Percentiles rank a stretch among this genome's conserved stretches.
Conservation (phyloP, 2,113 vertebrate genomes). For the Microtus montanus region DNA sequence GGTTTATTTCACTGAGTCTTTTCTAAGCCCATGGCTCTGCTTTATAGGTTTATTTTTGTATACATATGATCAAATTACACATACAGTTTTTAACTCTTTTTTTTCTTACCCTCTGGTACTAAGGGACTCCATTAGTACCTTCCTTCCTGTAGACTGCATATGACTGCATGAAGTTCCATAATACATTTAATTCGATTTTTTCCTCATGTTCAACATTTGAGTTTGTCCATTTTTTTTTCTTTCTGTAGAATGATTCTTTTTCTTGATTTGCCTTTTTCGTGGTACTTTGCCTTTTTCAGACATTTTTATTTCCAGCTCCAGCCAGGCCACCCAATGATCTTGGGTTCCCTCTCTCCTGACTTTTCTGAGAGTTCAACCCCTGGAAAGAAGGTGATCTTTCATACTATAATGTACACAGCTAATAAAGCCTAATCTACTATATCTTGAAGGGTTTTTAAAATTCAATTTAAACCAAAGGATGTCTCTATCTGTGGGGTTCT, state of each 20-base stretch:
- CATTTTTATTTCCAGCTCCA: constrained; percentile 11
- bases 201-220: background rate
- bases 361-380: constrained; percentile 23
- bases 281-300: background rate
- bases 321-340: background rate
- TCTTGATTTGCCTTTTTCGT: background rate
- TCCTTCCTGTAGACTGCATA: background rate
- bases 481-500: background rate
- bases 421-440: background rate
- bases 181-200: background rate
- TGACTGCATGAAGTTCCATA: background rate
- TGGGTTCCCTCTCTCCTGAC: background rate
- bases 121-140: background rate
- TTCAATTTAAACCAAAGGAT: constrained; percentile 3
- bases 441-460: constrained; percentile 6
- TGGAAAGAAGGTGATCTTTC: constrained; percentile 19
- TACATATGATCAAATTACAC: background rate
- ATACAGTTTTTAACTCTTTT: background rate
- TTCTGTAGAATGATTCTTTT: background rate
- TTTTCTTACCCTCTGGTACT: background rate
- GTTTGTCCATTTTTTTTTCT: background rate
- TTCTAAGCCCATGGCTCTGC: background rate
- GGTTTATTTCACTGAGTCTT: background rate
- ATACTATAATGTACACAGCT: background rate
- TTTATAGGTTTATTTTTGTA: constrained; percentile 19